phyloP scores from a whole-genome alignment of 2,888 invertebrate species.

The Flexamia atlantica region DNA sequence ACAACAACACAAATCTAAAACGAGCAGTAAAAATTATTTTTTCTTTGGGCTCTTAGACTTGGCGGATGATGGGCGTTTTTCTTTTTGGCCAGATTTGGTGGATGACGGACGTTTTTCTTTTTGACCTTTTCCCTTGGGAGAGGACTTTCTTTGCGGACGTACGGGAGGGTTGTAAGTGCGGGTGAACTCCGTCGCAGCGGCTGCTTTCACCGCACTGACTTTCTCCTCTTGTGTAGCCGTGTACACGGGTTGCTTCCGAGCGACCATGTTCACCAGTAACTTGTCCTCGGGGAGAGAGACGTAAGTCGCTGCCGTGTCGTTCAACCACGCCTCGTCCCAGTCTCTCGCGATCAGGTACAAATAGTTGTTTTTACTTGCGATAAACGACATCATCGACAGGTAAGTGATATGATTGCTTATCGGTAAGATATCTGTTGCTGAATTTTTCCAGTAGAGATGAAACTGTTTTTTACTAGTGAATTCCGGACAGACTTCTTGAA shows the following conservation, averaged over 20 bases:
- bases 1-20: too few relatives aligned
- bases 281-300: slow-evolving; percentile 37
- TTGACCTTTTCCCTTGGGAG: background rate
- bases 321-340: slow-evolving; percentile 27
- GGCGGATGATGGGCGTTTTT: background rate
- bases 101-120: background rate
- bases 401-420: slow-evolving; percentile 53
- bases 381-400: slow-evolving; percentile 40
- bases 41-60: slow-evolving; percentile 33
- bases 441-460: slow-evolving; percentile 53
- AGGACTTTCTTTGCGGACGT: too few relatives aligned
- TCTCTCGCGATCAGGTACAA: slow-evolving; percentile 46
- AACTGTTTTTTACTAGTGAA: slow-evolving; percentile 37
- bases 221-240: slow-evolving; percentile 40
- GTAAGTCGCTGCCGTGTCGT: slow-evolving; percentile 25
- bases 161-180: slow-evolving; percentile 25
- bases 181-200: slow-evolving; percentile 40
- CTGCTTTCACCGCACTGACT: slow-evolving; percentile 8
- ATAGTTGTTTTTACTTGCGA: slow-evolving; percentile 39
- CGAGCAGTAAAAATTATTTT: background rate
- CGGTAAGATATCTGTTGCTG: slow-evolving; percentile 42
- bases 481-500: slow-evolving; percentile 54
- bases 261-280: slow-evolving; percentile 54
- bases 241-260: slow-evolving; percentile 36
- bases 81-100: too few relatives aligned